Base-by-base conservation (phyloP, 2,888 invertebrate genomes). In the Andrena hattorfiana region DNA sequence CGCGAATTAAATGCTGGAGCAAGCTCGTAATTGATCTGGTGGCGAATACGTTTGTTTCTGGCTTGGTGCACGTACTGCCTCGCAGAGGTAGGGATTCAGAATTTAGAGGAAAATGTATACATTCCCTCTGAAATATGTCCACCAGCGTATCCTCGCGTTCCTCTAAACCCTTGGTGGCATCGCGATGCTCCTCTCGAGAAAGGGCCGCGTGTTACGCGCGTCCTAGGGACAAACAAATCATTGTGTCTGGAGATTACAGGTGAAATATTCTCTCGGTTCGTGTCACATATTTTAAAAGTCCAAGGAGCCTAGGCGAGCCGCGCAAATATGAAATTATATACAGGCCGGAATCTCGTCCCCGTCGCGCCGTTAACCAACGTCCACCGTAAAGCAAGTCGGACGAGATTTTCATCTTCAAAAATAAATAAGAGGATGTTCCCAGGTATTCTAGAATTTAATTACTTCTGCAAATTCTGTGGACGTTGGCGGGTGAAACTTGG, bases 211-310 rank as follows among this genome's bases (percentile, higher is more conserved):
- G 28, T 60, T 28, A 30, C 28, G 60, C 67, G 26, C 20, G n/a
- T 32, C 26, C 81, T 7, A 16, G 64, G 59, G 51, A 69, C 64
- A 73, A 69, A 81, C 73, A 64, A 81, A 81, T 73, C 64, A 64
- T 48, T 69, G 49, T 4, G 35, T 2, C 51, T 3, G 3, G 20
- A 64, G 63, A 81, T 79, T 69, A 59, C 54, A 59, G 56, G 72
- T 68, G 80, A 81, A 81, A 81, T 79, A 81, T 79, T 56, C 72
- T 48, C 20, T 10, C 13, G 20, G 60, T 8, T 30, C 23, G 16
- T 13, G 64, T 80, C 67, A 51, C 35, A 68, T 72, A 73, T 51
- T 80, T 81, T 60, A 32, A 73, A 72, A 71, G 10, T 26, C 5
- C 69, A 13, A 56, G 28, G 42, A 28, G 28, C 59, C 28, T 16